Conservation (phyloP, 2,888 invertebrate species). For the Atherix ibis region DNA sequence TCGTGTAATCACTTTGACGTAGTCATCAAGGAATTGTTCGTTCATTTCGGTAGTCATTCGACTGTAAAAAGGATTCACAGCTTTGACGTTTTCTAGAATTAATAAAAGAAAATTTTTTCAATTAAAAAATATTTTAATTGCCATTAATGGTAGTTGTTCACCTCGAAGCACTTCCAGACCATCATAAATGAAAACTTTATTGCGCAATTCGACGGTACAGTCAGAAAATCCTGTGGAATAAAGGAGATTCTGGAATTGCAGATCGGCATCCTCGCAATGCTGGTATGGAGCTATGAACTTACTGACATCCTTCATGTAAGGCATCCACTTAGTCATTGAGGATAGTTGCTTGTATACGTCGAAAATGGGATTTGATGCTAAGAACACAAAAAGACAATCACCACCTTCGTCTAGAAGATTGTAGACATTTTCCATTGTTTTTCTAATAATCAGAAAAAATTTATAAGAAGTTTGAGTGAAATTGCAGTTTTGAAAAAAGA, state of each 20-base stretch:
- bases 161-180: conserved; percentile 41
- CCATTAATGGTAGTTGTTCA: conserved; percentile 20
- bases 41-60: conserved; percentile 42
- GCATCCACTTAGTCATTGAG: conserved; percentile 40
- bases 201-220: conserved; percentile 41
- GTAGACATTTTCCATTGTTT: conserved; percentile 47
- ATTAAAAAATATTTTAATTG: background rate
- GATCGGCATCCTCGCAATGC: conserved; percentile 40
- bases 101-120: background rate
- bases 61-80: conserved; percentile 53
- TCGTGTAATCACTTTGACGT: conserved; percentile 35
- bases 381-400: conserved; percentile 49
- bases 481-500: background rate
- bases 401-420: conserved; percentile 49
- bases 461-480: background rate
- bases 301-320: conserved; percentile 47
- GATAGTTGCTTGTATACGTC: conserved; percentile 48
- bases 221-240: conserved; percentile 43
- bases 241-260: conserved; percentile 38
- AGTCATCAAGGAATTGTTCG: conserved; percentile 46
- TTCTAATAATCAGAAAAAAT: conserved; percentile 37
- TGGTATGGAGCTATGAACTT: conserved; percentile 54
- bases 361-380: conserved; percentile 52
- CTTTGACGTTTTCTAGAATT: conserved; percentile 42
- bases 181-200: conserved; percentile 41